Evolutionary conservation across 2,113 vertebrate genomes (phyloP), one percentile per base, ranked within the genome.

Genomic region (Hiodon alosoides): DNA sequence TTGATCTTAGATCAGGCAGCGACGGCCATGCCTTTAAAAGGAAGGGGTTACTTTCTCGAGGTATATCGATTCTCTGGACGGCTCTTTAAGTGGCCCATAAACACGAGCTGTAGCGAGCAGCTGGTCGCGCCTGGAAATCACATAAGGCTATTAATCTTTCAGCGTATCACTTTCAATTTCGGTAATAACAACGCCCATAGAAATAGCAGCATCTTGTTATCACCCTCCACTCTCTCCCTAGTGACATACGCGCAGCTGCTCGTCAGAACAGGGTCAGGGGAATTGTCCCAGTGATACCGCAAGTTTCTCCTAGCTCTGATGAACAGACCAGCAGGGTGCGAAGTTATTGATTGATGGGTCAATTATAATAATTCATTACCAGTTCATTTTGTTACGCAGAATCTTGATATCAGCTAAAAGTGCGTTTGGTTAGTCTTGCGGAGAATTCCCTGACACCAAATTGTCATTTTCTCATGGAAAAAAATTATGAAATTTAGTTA

Each of bases 1-100:
- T 80, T 83, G 61, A 79, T 81, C 80, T 75, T 6, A 53, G 62
- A 67, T 50, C 10, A 64, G 59, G 47, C 3, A 16, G 59, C 4
- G 31, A 59, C 64, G 8, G n/a, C 31, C 58, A 66, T 81, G 81
- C 54, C 89, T 86, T 75, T 89, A 87, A 88, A 88, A 79, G 88
- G 89, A 74, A 59, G 14, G 76, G 69, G 77, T 54, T 53, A 74
- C 46, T 78, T 81, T 71, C 67, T 78, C 17, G 3, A 81, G 82
- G 83, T 16, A 79, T 88, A 89, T 91, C 87, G 50, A 79, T 75
- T 90, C 75, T 80, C 48, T 69, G 57, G 61, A n/a, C 0, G 73
- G 68, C 66, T 3, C 59, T 74, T 67, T 58, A 81, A 86, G 80
- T 83, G 68, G 79, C 79, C 68, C 51, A 13, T 54, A 57, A 31